Base-by-base conservation (phyloP, 2,797 vertebrate genomes). In the Poecile montanus region DNA sequence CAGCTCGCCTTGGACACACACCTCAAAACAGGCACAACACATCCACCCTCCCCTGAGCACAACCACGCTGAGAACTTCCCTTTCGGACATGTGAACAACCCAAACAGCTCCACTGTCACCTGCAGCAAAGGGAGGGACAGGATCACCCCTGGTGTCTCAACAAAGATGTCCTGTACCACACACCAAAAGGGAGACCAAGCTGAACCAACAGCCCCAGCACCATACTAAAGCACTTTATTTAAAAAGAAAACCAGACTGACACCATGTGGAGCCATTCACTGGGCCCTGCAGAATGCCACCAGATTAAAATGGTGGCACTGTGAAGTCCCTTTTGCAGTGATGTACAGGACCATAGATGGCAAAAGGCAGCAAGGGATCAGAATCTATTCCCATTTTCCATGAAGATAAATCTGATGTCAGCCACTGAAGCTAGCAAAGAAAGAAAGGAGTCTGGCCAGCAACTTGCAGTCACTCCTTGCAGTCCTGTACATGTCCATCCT, bases 181-280 rank as follows among this genome's bases (percentile, higher is more conserved):
- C 0, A 1, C 13, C 40, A 40, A 51, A 65, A 68, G 11, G 47
- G 25, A 86, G 29, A 75, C 29, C 9, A 57, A 54, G 54, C 20
- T 34, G 32, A 73, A 82, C 2, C 0, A 0, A 14, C 4, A 7
- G 47, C 9, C 29, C 25, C 56, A 45, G 40, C 6, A 47, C 68
- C 82, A 65, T 7, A 22, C 16, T 23, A 21, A 76, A 91, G 36
- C 13, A 40, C 27, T 54, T 78, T 47, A 27, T 60, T 82, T 21
- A 5, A 56, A 26, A 53, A 42, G 53, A 51, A 65, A 84, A 34
- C 1, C 18, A 48, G 47, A 6, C n/a, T 47, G 2, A 56, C 11
- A 61, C 27, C 5, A 2, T 0, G 4, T 0, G 0, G 25, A 89
- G 29, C 16, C 2, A 0, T 15, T 42, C 4, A 1, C 23, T 3